Evolutionary conservation across 2,113 vertebrate species (phyloP).

Genomic region (Ceyx melanurus): DNA sequence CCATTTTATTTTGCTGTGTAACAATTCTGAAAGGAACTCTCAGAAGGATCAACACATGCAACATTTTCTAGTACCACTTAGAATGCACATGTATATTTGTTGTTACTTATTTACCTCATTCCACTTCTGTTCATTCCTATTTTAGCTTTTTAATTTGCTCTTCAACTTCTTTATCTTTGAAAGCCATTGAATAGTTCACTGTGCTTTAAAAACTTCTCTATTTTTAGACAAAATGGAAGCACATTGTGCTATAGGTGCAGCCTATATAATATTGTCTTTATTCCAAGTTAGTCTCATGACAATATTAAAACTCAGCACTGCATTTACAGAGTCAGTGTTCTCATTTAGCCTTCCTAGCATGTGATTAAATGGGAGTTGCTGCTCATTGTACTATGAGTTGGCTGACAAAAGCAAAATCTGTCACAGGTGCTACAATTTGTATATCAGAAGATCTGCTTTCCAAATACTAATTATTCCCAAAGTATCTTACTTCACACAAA

Average conservation of each 20-base stretch:
- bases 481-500: conserved; percentile 60
- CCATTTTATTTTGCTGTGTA: neutral
- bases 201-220: neutral
- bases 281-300: conserved; percentile 32
- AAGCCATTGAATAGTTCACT: conserved; percentile 17
- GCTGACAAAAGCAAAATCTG: conserved; percentile 62
- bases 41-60: neutral
- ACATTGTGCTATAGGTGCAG: neutral
- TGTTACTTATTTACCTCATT: conserved; percentile 20
- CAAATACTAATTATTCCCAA: conserved; percentile 70
- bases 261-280: neutral
- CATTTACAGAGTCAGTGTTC: conserved; percentile 51
- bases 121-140: conserved; percentile 16
- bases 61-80: neutral
- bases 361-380: conserved; percentile 68
- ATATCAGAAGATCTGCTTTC: conserved; percentile 71
- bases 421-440: conserved; percentile 71
- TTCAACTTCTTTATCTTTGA: conserved; percentile 19
- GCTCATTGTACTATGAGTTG: conserved; percentile 44
- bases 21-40: neutral
- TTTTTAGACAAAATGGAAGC: conserved; percentile 37
- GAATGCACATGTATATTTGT: neutral
- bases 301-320: conserved; percentile 16
- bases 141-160: conserved; percentile 43
- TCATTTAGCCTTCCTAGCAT: conserved; percentile 17